Conservation (phyloP, 2,888 invertebrate species). For the Monopis laevigella region DNA sequence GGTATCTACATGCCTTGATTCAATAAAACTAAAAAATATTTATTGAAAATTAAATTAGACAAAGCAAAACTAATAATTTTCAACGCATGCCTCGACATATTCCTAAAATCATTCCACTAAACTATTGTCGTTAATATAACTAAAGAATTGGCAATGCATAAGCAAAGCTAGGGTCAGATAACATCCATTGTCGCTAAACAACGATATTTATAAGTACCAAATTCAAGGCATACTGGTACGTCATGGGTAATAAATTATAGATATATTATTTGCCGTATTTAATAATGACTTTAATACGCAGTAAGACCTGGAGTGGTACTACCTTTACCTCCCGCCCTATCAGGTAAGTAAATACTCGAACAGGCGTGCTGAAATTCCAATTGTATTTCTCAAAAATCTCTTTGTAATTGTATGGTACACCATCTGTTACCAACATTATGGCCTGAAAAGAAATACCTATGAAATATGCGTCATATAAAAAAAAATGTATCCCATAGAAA, state of each 20-base stretch:
- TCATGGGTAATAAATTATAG: conserved; percentile 53
- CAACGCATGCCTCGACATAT: no score
- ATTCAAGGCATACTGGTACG: conserved; percentile 59
- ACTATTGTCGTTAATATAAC: no score
- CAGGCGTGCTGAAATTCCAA: conserved; percentile 83
- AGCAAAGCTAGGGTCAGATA: neutral
- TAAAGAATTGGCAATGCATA: no score
- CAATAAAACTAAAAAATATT: no score
- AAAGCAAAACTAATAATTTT: no score
- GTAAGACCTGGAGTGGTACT: conserved; percentile 66
- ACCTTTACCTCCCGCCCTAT: conserved; percentile 88
- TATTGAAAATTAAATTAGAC: no score
- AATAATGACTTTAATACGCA: conserved; percentile 37
- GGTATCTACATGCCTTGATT: no score
- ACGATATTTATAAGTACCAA: conserved; percentile 40
- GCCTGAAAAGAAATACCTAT: conserved; percentile 68
- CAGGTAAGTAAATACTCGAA: conserved; percentile 96
- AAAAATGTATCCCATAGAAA: neutral
- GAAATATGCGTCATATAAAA: conserved; percentile 31
- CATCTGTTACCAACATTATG: conserved; percentile 99
- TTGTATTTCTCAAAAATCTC: conserved; percentile 93
- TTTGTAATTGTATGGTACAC: conserved; percentile 93
- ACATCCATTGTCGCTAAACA: conserved; percentile 11
- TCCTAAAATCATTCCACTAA: no score
- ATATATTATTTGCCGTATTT: no score